Conservation (phyloP, 2,888 invertebrate species). For the Caenorhabditis panamensis region DNA sequence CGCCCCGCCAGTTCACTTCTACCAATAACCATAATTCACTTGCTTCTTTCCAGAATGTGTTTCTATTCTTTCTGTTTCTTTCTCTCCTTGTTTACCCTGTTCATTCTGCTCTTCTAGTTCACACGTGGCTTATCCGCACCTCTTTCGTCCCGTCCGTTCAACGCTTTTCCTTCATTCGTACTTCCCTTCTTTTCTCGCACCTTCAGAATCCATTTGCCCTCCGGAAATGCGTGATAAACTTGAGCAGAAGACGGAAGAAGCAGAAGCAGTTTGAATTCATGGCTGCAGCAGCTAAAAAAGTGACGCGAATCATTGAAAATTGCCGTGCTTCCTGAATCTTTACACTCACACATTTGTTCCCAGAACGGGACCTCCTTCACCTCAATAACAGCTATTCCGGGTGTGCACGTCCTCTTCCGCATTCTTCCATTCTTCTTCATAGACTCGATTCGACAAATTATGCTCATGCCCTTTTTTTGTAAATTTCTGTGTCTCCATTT, state of each 20-base stretch:
- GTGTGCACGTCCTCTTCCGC: conserved; percentile 4
- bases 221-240: conserved; percentile 40
- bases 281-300: not conserved
- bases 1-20: conserved; percentile 7
- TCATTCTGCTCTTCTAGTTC: conserved; percentile 82
- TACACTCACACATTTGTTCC: not conserved
- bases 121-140: conserved; percentile 81
- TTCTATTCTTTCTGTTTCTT: conserved; percentile 40
- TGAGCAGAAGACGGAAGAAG: not conserved
- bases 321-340: conserved; percentile 12
- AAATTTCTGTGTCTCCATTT: too few species aligned
- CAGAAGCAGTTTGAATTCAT: too few species aligned
- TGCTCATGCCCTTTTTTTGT: conserved; percentile 32
- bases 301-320: conserved; percentile 19
- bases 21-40: conserved; percentile 52
- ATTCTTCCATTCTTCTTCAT: not conserved
- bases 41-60: conserved; percentile 28
- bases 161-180: too few species aligned
- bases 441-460: conserved; percentile 4
- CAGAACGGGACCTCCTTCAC: not conserved
- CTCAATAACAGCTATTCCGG: conserved; percentile 10
- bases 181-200: conserved; percentile 24
- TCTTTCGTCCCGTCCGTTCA: too few species aligned
- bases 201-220: conserved; percentile 44
- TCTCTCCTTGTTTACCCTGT: conserved; percentile 7